phyloP scores from a whole-genome alignment of 2,797 vertebrate genomes.

The Sphaeramia orbicularis region DNA sequence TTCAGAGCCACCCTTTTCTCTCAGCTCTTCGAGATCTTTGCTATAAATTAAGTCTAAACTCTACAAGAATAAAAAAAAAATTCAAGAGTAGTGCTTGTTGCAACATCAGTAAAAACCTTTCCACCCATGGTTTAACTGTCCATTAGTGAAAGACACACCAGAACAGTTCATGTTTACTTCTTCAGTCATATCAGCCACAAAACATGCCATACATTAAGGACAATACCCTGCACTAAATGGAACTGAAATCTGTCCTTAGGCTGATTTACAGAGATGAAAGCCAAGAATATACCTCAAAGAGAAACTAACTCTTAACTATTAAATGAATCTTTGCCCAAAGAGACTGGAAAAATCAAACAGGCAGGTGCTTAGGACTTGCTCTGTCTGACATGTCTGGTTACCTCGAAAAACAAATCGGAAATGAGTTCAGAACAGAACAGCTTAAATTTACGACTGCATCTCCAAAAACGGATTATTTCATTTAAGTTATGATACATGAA shows the following conservation, averaged over 20 bases:
- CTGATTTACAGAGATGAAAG: constrained; percentile 40
- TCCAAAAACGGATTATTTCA: constrained; percentile 19
- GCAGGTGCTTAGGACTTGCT: constrained; percentile 15
- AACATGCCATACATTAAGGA: constrained; percentile 17
- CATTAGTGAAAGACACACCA: constrained; percentile 19
- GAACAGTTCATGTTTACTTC: constrained; percentile 13
- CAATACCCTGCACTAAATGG: constrained; percentile 35
- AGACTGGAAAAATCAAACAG: constrained; percentile 41
- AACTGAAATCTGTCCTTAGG: constrained; percentile 44
- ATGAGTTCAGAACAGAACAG: constrained; percentile 34
- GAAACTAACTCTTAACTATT: constrained; percentile 41
- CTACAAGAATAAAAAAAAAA: constrained; percentile 42
- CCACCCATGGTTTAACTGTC: neutral
- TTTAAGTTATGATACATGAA: constrained; percentile 28
- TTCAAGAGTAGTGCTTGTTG: constrained; percentile 43
- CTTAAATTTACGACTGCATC: constrained; percentile 40
- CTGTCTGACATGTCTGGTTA: constrained; percentile 24
- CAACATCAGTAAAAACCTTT: constrained; percentile 25
- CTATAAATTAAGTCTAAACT: constrained; percentile 43
- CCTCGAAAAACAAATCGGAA: constrained; percentile 47
- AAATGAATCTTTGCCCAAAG: constrained; percentile 26
- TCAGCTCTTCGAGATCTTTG: constrained; percentile 15
- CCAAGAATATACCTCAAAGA: constrained; percentile 35
- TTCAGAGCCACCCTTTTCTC: neutral
- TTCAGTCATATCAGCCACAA: constrained; percentile 24